Evolutionary conservation across 1,140 invertebrate genomes (phyloP), one percentile per base, ranked within the genome.

Genomic region (Drosophila biarmipes): DNA sequence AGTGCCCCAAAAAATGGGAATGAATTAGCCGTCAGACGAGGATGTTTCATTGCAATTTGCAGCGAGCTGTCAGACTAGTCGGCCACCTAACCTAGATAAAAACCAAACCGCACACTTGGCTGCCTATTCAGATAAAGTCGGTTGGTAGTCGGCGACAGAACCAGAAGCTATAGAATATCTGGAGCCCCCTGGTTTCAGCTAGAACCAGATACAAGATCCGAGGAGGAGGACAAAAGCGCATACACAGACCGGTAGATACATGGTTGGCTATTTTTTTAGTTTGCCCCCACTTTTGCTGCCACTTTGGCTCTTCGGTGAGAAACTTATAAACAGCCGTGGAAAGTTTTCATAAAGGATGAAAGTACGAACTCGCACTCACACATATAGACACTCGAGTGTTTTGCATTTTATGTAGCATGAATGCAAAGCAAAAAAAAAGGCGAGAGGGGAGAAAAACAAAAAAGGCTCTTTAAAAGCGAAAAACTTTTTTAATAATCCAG

Each of bases 401-500:
- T 85, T 85, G 81, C 82, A 85, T 85, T 85, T 85, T 78, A 87
- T 85, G 81, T 81, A 42, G 48, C 53, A 48, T 49, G 64, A 69
- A 61, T 56, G 45, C 35, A 57, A 49, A 58, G 35, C 24, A 51
- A 53, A 40, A 38, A 29, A 34, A 43, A 35, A 42, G 15, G 17
- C 15, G 31, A 19, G 27, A 51, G 24, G 17, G 46, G 49, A 51
- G 34, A 61, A 73, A 86, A 67, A 10, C 7, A 31, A 31, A 31
- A 31, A 31, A 31, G 8, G 29, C 81, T 86, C 81, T 86, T 74
- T 85, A 86, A 85, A 81, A 85, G 78, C 61, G 59, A 59, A 73
- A 80, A 85, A 85, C 77, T 85, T 85, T 86, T 85, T 85, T 85
- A 85, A 85, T 85, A 85, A 85, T 80, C 84, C 80, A 86, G 76